Base-by-base conservation (phyloP, 2,797 vertebrate species). In the Lepilemur septentrionalis region DNA sequence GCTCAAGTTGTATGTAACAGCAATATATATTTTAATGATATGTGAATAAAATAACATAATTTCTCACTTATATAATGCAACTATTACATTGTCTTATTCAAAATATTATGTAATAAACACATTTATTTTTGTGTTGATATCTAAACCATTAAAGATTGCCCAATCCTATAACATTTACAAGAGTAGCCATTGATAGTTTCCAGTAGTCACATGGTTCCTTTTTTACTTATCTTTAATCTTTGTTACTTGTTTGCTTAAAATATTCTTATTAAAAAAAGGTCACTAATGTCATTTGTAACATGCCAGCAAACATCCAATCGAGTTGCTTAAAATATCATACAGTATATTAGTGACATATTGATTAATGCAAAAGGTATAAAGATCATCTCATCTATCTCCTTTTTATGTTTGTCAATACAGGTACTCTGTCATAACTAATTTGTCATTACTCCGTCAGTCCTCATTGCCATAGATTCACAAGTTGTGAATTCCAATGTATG, bases 241-340 rank as follows among this genome's bases (percentile, higher is more conserved):
- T 91, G 69, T 59, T 38, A 61, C 55, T 80, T 95, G 9, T n/a
- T 65, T 95, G 48, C 38, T 92, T 81, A 9, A 72, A 89, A 93
- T 59, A 78, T 75, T 83, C 59, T 79, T 76, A 85, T 89, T 95
- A 72, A 63, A 63, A 63, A 91, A 91, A 73, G 61, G 48, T 88
- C 61, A 55, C 11, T 52, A 55, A 46, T 83, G 78, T 4, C 38
- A 38, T 78, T 83, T 83, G 23, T 67, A 92, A 78, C 52, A 43
- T 52, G 43, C 38, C 23, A 73, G 50, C 7, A 38, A 79, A 10
- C 18, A 85, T 69, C 17, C 46, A 95, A 6, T 88, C 11, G 4
- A 18, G 22, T 35, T 59, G 11, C 28, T 91, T 82, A 41, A 1
- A 79, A 85, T 63, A 23, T 6, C 35, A 48, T 63, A 14, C 1